phyloP scores from a whole-genome alignment of 2,113 vertebrate genomes.

The Myotis davidii region DNA sequence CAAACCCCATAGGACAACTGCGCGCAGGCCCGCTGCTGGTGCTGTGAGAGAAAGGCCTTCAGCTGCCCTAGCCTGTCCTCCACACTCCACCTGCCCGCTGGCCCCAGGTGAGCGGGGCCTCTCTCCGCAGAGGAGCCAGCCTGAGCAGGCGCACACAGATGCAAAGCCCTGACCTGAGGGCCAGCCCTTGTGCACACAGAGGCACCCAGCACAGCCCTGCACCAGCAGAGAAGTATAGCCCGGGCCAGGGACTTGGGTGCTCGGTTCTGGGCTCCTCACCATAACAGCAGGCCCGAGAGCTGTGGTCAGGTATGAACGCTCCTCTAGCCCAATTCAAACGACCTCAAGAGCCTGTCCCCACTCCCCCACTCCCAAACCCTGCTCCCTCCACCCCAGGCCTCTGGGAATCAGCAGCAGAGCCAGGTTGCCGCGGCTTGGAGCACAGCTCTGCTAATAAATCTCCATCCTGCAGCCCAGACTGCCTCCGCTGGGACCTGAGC shows the following conservation, averaged over 20 bases:
- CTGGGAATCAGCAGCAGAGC: background rate
- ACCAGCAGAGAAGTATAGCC: background rate
- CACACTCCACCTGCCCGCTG: rapidly evolving
- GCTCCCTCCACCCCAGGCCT: background rate
- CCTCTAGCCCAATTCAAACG: background rate
- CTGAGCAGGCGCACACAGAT: too few species aligned
- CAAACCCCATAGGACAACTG: background rate
- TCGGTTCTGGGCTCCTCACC: background rate
- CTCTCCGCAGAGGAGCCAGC: background rate
- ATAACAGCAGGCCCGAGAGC: background rate
- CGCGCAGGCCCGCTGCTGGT: background rate
- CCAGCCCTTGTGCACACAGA: background rate
- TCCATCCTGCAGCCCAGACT: constrained; percentile 38
- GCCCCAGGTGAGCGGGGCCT: too few species aligned
- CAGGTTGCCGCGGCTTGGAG: background rate
- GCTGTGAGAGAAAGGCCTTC: background rate
- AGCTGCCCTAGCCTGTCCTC: background rate
- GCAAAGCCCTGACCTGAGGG: background rate
- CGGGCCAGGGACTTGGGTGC: rapidly evolving
- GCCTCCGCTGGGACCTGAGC: background rate
- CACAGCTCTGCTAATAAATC: constrained; percentile 50
- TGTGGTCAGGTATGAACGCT: too few species aligned
- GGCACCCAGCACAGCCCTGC: background rate
- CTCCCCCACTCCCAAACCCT: background rate
- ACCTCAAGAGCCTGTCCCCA: background rate